phyloP scores from a whole-genome alignment of 2,113 vertebrate species.

The Albula goreensis region DNA sequence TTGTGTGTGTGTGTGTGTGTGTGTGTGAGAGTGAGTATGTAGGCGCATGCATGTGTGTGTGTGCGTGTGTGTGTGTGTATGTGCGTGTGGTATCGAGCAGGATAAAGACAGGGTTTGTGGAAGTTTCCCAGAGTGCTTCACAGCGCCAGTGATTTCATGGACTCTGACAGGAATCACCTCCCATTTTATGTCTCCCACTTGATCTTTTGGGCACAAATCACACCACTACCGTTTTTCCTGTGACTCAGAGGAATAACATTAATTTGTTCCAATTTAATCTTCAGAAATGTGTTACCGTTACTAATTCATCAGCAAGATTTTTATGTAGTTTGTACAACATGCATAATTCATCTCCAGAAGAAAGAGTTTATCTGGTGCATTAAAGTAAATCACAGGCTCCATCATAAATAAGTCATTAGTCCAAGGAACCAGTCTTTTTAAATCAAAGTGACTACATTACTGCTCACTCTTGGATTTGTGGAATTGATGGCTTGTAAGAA shows the following conservation, averaged over 20 bases:
- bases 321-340: slow-evolving; percentile 28
- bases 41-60: neutral
- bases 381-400: slow-evolving; percentile 17
- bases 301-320: slow-evolving; percentile 53
- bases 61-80: neutral
- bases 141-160: neutral
- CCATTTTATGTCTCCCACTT: neutral
- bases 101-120: neutral
- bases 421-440: neutral
- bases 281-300: slow-evolving; percentile 45
- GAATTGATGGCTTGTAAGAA: neutral
- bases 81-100: neutral
- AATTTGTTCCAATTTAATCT: slow-evolving; percentile 42
- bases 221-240: neutral
- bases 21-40: too few relatives aligned
- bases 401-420: slow-evolving; percentile 42
- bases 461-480: neutral
- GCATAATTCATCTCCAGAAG: slow-evolving; percentile 47
- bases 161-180: slow-evolving; percentile 10
- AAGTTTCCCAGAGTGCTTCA: neutral
- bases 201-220: slow-evolving; percentile 21
- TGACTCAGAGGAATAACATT: slow-evolving; percentile 15
- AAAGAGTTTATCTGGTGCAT: slow-evolving; percentile 38
- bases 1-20: neutral
- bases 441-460: slow-evolving; percentile 19